Evolutionary conservation across 2,888 invertebrate species (phyloP).

Genomic region (Oscheius sp.): DNA sequence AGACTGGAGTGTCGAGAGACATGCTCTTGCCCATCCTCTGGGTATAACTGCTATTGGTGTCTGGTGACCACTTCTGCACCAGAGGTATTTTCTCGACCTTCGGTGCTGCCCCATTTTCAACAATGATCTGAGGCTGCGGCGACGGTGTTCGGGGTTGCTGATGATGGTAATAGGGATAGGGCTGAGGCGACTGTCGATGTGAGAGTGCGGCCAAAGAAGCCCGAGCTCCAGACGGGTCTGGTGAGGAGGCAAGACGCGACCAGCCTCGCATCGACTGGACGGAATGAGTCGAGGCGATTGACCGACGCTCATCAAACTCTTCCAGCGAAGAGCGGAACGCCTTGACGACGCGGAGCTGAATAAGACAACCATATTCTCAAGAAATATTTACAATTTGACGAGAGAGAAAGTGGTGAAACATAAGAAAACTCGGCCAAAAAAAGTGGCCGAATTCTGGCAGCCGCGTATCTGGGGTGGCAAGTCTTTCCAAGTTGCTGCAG

Average conservation of each 20-base stretch:
- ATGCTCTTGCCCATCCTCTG: slow-evolving; percentile 70
- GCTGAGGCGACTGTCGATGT: slow-evolving; percentile 67
- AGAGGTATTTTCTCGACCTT: slow-evolving; percentile 66
- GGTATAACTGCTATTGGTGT: slow-evolving; percentile 54
- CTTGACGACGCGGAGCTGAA: slow-evolving; percentile 98
- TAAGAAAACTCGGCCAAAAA: slow-evolving; percentile 21
- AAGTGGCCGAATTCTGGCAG: slow-evolving; percentile 22
- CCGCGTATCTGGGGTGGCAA: slow-evolving; percentile 37
- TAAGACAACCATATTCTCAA: slow-evolving; percentile 8
- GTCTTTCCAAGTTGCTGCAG: background rate
- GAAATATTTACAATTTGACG: background rate
- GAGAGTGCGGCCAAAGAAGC: slow-evolving; percentile 58
- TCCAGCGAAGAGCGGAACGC: slow-evolving; percentile 99
- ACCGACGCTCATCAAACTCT: slow-evolving; percentile 98
- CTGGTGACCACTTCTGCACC: slow-evolving; percentile 71
- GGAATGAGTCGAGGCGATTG: slow-evolving; percentile 95
- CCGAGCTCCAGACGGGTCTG: slow-evolving; percentile 51
- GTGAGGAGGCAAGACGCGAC: slow-evolving; percentile 50
- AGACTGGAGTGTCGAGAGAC: slow-evolving; percentile 70
- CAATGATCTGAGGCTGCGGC: slow-evolving; percentile 63
- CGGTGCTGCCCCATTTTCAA: slow-evolving; percentile 60
- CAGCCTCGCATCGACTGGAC: slow-evolving; percentile 76
- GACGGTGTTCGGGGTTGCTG: slow-evolving; percentile 66
- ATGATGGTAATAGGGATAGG: slow-evolving; percentile 70
- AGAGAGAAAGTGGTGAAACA: background rate